Base-by-base conservation (phyloP, 2,888 invertebrate genomes). In the Hydropsyche betteni region DNA sequence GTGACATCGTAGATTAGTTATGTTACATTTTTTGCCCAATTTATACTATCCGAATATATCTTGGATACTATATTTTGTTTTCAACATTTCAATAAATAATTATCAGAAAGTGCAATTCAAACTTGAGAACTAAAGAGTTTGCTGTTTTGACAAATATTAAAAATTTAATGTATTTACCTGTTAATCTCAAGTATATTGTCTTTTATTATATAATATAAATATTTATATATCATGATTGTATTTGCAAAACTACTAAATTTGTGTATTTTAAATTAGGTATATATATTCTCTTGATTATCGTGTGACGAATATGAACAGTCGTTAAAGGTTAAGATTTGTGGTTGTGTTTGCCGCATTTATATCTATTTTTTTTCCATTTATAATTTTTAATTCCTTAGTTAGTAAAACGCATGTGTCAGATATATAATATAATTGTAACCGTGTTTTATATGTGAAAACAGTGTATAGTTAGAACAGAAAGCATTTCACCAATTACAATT, bases 331-430 rank as follows among this genome's bases (percentile, higher is more conserved):
- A 24, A 70, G 55, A 70, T 52, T 53, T 53, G 70, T 33, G 70
- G 70, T 70, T 70, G 70, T 70, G 70, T 53, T 70, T 16, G 34
- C 70, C 12, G 70, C 70, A 70, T 70, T 70, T 70, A 70, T 52
- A 52, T 33, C 10, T 53, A 53, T 53, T 58, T 16, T 24, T 16
- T 58, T 58, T 24, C 16, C 24, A 16, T 58, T 24, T 16, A 58
- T 58, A 8, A 24, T 58, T 58, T 16, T 24, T 44, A 58, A 58
- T 16, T 58, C 24, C 16, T 58, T 16, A 16, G 8, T 16, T 14
- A 3, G 58, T 58, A 58, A 24, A 16, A 58, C 24, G 16, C 8
- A 58, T 58, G 16, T 58, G 24, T 58, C 24, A 16, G 24, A 24
- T 14, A 14, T 53, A 16, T 53, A 58, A 58, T 24, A 24, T 58